Base-by-base conservation (phyloP, 2,113 vertebrate species). In the Nanorana parkeri region DNA sequence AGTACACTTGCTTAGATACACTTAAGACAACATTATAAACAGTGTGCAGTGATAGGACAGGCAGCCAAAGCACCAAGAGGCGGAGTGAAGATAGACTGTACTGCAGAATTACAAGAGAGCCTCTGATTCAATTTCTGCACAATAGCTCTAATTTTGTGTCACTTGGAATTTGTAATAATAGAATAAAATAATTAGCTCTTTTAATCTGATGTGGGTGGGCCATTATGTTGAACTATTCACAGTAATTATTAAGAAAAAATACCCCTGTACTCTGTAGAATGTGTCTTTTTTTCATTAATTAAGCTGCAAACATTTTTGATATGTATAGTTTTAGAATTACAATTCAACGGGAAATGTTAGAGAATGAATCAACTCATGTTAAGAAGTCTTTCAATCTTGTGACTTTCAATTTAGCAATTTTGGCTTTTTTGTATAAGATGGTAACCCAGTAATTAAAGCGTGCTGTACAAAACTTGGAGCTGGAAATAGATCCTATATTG, bases 181-280 rank as follows among this genome's bases (percentile, higher is more conserved):
- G 56, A 73, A 81, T 73, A 29, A 64, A 73, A 80, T 63, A 72
- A 81, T 81, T 52, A 29, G 36, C 32, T 71, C 41, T 19, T 61
- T 63, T 51, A 69, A 69, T 60, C 28, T 41, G 29, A 61, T 5
- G 24, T 63, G 56, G 68, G 56, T 64, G 36, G 21, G 23, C 41
- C 24, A 54, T 80, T 52, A 80, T 72, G 78, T 28, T 72, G 54
- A 72, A 80, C 64, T 58, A 72, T 58, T 80, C 36, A 80, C 29
- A 63, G 56, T 51, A 71, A 61, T 71, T 51, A 71, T 56, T 28
- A 71, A 28, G 67, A 63, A 60, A 24, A 26, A 41, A 52, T 63
- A 60, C 67, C 32, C 32, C 66, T 60, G 47, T 78, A 68, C 64
- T 54, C 63, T 28, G 63, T 51, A 19, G 3, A 66, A 77, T 29